phyloP scores from a whole-genome alignment of 2,888 invertebrate species.

The Notodonta dromedarius region DNA sequence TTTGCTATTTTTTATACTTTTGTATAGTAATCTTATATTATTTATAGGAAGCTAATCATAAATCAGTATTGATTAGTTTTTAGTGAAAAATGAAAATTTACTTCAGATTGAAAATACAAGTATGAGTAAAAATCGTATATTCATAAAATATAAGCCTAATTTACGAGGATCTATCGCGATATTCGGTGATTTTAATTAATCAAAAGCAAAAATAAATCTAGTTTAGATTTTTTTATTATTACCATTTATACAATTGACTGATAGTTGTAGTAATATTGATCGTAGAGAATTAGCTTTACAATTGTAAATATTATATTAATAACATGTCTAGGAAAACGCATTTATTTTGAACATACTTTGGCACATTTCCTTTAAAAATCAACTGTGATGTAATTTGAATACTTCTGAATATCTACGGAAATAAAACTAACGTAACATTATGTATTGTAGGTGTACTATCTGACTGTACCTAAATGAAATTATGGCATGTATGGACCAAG shows the following conservation, averaged over 20 bases:
- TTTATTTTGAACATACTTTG: conserved; percentile 52
- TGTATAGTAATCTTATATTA: conserved; percentile 1
- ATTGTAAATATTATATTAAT: conserved; percentile 54
- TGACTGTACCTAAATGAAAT: too few species aligned
- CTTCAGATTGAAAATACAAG: too few species aligned
- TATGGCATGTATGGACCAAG: too few species aligned
- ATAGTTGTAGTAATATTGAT: conserved; percentile 68
- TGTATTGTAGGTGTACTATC: neutral
- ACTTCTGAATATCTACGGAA: conserved; percentile 7
- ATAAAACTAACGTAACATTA: conserved; percentile 1
- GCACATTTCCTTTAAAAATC: conserved; percentile 62
- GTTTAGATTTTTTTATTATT: conserved; percentile 11
- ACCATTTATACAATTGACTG: conserved; percentile 73
- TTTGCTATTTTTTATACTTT: neutral
- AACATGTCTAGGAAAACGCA: conserved; percentile 35
- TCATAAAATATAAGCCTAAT: too few species aligned
- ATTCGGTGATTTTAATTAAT: neutral
- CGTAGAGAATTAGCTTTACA: conserved; percentile 31
- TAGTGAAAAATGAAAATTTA: neutral
- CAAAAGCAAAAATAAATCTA: conserved; percentile 8
- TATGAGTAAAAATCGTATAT: too few species aligned
- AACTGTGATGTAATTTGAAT: conserved; percentile 66
- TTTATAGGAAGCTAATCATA: neutral
- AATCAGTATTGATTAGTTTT: neutral
- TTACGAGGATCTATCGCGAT: too few species aligned